Evolutionary conservation across 2,888 invertebrate genomes (phyloP).

Genomic region (Ferdinandea cuprea): DNA sequence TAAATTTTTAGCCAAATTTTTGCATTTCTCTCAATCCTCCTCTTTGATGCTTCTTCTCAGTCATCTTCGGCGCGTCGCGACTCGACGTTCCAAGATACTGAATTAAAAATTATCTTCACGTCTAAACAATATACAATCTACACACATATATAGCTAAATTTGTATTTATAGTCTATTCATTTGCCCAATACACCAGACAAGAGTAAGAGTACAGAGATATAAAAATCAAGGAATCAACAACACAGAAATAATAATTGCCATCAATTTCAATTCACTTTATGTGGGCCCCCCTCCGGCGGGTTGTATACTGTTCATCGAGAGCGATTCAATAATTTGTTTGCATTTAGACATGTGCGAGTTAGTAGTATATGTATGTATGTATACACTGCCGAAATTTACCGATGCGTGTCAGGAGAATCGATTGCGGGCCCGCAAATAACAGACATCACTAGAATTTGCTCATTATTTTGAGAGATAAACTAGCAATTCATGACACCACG

Average conservation of each 20-base stretch:
- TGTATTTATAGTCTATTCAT: constrained; percentile 36
- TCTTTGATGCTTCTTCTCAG: constrained; percentile 22
- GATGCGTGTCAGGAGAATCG: constrained; percentile 5
- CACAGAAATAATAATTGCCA: constrained; percentile 49
- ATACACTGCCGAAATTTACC: constrained; percentile 30
- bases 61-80: constrained; percentile 25
- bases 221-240: constrained; percentile 47
- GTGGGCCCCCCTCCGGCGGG: constrained; percentile 10
- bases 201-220: constrained; percentile 6
- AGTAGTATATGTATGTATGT: neutral
- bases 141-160: constrained; percentile 73
- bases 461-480: constrained; percentile 47
- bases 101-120: constrained; percentile 32
- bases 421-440: neutral
- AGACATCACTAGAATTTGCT: constrained; percentile 37
- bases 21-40: constrained; percentile 27
- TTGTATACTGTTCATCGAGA: constrained; percentile 24
- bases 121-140: too few species aligned
- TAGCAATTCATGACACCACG: constrained; percentile 27
- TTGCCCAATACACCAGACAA: constrained; percentile 15
- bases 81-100: constrained; percentile 5
- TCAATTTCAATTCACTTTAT: constrained; percentile 61
- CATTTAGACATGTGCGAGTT: constrained; percentile 33
- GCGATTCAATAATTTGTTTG: constrained; percentile 36
- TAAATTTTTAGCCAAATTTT: too few species aligned